Percentiles rank a stretch among this genome's conserved stretches.
Conservation (phyloP, 1,140 invertebrate species). For the Cydia strobilella region DNA sequence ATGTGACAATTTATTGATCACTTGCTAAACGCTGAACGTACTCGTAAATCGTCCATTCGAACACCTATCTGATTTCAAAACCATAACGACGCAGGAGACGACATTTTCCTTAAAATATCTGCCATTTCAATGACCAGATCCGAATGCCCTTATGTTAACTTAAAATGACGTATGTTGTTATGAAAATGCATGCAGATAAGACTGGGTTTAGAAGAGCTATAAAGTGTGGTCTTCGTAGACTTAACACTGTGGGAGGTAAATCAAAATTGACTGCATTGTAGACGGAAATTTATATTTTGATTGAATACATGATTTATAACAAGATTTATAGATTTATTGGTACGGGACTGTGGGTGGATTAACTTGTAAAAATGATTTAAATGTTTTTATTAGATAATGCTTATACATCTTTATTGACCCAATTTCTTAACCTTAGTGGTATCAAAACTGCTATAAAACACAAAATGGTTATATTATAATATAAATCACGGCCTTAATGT, state of each 20-base stretch:
- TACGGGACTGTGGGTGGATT: conserved; percentile 16
- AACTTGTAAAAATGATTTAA: not conserved
- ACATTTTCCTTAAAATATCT: not conserved
- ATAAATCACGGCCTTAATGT: not conserved
- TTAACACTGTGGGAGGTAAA: not conserved
- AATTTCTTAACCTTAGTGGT: not conserved
- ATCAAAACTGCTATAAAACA: not conserved
- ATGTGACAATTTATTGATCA: conserved; percentile 21
- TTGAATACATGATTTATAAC: conserved; percentile 15
- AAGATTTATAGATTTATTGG: conserved; percentile 6
- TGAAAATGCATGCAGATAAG: not conserved
- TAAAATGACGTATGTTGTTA: not conserved
- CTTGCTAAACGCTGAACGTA: conserved; percentile 14
- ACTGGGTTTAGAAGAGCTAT: not conserved
- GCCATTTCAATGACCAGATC: not conserved
- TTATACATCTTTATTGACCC: not conserved
- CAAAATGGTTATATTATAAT: not conserved
- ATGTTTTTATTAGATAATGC: not conserved
- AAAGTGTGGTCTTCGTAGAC: conserved; percentile 7
- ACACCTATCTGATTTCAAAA: not conserved
- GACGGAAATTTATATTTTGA: conserved; percentile 27
- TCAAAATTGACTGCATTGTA: conserved; percentile 20
- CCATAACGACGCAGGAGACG: not conserved
- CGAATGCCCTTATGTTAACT: not conserved
- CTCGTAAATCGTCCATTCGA: conserved; percentile 16